Evolutionary conservation across 2,113 vertebrate species (phyloP), one percentile per base, ranked within the genome.

Genomic region (Theropithecus gelada): DNA sequence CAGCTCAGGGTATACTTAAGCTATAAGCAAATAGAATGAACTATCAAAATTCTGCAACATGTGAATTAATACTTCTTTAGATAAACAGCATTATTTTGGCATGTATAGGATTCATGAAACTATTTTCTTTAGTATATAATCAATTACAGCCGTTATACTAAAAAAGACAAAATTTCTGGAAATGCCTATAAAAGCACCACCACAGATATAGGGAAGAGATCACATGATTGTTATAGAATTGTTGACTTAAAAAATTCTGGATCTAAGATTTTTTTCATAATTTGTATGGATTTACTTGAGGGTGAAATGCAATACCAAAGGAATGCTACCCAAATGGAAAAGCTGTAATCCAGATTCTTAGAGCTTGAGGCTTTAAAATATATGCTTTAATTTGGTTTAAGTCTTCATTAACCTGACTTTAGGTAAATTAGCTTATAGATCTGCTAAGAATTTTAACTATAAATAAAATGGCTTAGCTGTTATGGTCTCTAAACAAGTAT

Each of bases 401-500:
- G 45, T 95, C 50, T 96, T 92, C 72, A 83, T 55, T 97, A 81
- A 88, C 35, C 9, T 38, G 64, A 57, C 76, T 93, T 97, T 84
- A 95, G 16, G 95, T 95, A 97, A 35, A 86, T 0, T 95, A 85
- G 45, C 6, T 76, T 84, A 91, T 0, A 93, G 23, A 96, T 70
- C 40, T 61, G 16, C 76, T 82, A 94, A 96, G 23, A 97, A 89
- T 86, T 96, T 96, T 94, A 79, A 95, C 78, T 88, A 75, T 35
- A 97, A 79, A 75, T 43, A 93, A 93, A 94, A 78, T 89, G 30
- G 94, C 66, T 86, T 22, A 81, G 61, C 45, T 83, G 45, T 92
- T 64, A 75, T 81, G 20, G 66, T 88, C 50, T 16, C 55, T 61
- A 81, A 87, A 72, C 0, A 96, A 90, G 1, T 80, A 80, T 12